Evolutionary conservation across 2,797 vertebrate species (phyloP).

Genomic region (Psittacula derbiana): DNA sequence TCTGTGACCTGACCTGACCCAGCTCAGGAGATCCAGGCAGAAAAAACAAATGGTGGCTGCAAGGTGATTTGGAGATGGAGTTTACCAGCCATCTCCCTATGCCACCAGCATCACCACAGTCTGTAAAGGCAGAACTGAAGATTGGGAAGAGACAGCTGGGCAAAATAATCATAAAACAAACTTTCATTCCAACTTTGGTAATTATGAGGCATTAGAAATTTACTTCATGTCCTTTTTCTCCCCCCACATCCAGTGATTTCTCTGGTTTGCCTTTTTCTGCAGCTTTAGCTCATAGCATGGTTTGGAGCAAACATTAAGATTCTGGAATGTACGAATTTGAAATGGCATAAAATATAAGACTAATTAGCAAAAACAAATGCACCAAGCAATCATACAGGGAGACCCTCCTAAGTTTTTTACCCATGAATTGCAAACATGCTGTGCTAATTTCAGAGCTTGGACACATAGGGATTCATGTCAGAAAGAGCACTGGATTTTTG

Average conservation of each 20-base stretch:
- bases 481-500: background rate
- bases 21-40: background rate
- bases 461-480: background rate
- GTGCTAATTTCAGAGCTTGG: background rate
- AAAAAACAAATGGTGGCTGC: background rate
- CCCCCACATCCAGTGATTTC: background rate
- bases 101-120: background rate
- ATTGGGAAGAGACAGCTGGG: background rate
- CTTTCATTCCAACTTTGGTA: background rate
- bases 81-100: background rate
- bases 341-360: background rate
- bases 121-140: background rate
- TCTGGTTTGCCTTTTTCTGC: background rate
- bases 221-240: background rate
- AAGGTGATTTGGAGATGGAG: background rate
- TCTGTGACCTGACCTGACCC: constrained; percentile 1
- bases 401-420: background rate
- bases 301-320: background rate
- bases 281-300: background rate
- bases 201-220: background rate
- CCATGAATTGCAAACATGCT: background rate
- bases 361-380: background rate
- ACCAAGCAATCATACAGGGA: background rate
- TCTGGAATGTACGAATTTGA: background rate
- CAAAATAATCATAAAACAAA: background rate